phyloP scores from a whole-genome alignment of 2,888 invertebrate genomes.

The Eristalis arbustorum region DNA sequence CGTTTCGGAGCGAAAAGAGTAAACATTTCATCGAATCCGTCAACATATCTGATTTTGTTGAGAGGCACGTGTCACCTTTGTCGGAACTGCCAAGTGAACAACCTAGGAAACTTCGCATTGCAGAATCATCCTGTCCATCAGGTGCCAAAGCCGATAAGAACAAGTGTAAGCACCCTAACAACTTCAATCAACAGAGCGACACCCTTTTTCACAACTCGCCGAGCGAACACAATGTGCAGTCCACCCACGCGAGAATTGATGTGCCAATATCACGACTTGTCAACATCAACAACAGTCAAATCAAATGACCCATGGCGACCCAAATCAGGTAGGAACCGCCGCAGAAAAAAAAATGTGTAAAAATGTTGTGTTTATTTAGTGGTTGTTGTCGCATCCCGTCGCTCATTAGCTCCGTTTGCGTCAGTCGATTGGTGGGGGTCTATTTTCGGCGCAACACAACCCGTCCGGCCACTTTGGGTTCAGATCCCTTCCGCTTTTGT shows the following conservation, averaged over 20 bases:
- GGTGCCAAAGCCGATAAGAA: not conserved
- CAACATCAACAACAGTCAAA: not conserved
- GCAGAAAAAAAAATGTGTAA: not conserved
- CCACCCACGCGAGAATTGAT: not conserved
- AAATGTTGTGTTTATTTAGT: not conserved
- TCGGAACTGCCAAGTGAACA: not conserved
- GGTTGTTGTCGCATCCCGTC: not conserved
- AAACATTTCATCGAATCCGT: not conserved
- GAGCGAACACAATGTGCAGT: not conserved
- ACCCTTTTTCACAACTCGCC: not conserved
- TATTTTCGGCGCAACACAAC: not conserved
- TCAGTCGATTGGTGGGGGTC: not conserved
- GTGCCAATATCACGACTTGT: not conserved
- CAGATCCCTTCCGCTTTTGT: conserved; percentile 28
- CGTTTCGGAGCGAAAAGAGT: not conserved
- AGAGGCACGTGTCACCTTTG: not conserved
- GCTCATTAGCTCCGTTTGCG: not conserved
- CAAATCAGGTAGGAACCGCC: not conserved
- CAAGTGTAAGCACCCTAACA: not conserved
- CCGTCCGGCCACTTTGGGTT: not conserved
- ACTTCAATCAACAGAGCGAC: not conserved
- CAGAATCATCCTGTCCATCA: not conserved
- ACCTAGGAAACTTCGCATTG: not conserved
- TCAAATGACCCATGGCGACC: not conserved
- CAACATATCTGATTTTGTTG: not conserved